Evolutionary conservation across 2,888 invertebrate species (phyloP), one percentile per base, ranked within the genome.

Genomic region (Platerodrilus igneus): DNA sequence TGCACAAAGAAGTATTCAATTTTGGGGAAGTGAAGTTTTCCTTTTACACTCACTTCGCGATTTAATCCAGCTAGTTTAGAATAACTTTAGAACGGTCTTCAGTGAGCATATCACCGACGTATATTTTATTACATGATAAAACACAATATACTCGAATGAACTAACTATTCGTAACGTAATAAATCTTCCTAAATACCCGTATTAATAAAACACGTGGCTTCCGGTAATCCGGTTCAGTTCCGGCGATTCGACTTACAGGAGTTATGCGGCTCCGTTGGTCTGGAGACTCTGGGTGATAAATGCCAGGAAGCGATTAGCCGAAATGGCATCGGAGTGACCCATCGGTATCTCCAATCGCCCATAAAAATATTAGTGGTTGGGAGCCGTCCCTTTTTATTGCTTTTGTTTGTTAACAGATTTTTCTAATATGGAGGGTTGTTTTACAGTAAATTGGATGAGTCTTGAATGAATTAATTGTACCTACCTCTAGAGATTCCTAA

Each of bases 351-450:
- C 58, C 62, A 66, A 68, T 68, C 66, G 60, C 56, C 66, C 66
- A 64, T 67, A 67, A 68, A 67, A 68, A 66, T 68, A 67, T 67
- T 67, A 67, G 67, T 63, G 63, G 62, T 58, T 55, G 55, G 53
- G 61, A 62, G 61, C 64, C 59, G 60, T 61, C n/a, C 62, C 58
- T 57, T 59, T 60, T 60, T 62, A 59, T 59, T 54, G 56, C 57
- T 50, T 56, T 53, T 56, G 58, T 61, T 60, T n/a, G n/a, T n/a
- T n/a, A n/a, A n/a, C n/a, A n/a, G n/a, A n/a, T n/a, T n/a, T n/a
- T n/a, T n/a, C n/a, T n/a, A n/a, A n/a, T n/a, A n/a, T n/a, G n/a
- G n/a, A n/a, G n/a, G n/a, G n/a, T n/a, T n/a, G n/a, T n/a, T n/a
- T n/a, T n/a, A n/a, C n/a, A n/a, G n/a, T n/a, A n/a, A n/a, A n/a